Conservation (phyloP, 2,113 vertebrate genomes). For the Nothocercus julius region DNA sequence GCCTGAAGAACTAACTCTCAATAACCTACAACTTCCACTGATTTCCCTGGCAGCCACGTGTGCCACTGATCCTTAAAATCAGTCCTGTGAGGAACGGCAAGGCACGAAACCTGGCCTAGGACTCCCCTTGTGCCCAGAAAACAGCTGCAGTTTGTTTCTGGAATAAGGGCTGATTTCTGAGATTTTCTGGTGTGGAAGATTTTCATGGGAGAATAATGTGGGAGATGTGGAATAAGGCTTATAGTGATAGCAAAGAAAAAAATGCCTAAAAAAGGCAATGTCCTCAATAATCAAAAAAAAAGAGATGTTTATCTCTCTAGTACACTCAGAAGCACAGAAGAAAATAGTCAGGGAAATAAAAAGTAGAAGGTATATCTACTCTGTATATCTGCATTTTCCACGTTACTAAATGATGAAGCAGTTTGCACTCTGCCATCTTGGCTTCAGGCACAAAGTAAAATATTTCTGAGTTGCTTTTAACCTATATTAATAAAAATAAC, state of each 20-base stretch:
- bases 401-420: background rate
- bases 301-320: background rate
- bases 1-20: background rate
- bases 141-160: background rate
- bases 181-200: background rate
- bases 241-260: background rate
- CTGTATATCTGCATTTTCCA: background rate
- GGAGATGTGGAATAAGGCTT: background rate
- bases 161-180: background rate
- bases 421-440: background rate
- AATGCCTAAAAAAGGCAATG: conserved; percentile 11
- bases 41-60: fast-evolving
- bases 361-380: background rate
- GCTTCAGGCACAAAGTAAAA: conserved; percentile 1
- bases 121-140: background rate
- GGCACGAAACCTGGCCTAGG: background rate
- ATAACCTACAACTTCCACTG: background rate
- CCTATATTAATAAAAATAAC: conserved; percentile 34
- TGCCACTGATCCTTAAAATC: background rate
- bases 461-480: conserved; percentile 14
- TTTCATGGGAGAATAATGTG: background rate
- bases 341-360: background rate
- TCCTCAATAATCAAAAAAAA: background rate
- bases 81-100: background rate
- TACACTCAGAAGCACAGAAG: background rate